Evolutionary conservation across 1,140 invertebrate genomes (phyloP).

Genomic region (Coelopa frigida): DNA sequence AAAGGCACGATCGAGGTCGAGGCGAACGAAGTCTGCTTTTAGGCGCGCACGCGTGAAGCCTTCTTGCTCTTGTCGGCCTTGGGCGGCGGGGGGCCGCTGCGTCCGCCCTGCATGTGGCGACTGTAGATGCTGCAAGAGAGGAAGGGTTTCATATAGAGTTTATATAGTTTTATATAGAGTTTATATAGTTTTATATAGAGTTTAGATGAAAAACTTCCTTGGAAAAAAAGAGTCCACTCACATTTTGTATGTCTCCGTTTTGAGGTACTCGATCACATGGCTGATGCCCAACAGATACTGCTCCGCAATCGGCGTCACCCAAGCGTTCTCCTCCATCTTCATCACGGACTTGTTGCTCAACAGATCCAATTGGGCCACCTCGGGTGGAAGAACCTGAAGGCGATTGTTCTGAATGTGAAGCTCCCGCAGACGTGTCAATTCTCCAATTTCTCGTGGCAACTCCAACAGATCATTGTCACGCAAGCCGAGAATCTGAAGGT

Average conservation of each 20-base stretch:
- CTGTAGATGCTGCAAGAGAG: slow-evolving; percentile 63
- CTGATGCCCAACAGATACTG: slow-evolving; percentile 88
- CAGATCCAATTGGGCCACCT: slow-evolving; percentile 81
- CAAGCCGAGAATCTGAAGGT: slow-evolving; percentile 90
- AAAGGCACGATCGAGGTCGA: slow-evolving; percentile 11
- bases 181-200: no score
- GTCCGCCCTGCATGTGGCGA: slow-evolving; percentile 60
- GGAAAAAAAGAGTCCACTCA: slow-evolving; percentile 45
- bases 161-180: no score
- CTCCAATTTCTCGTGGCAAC: slow-evolving; percentile 88
- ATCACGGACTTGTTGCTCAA: slow-evolving; percentile 92
- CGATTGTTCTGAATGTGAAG: slow-evolving; percentile 92
- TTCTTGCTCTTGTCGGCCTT: slow-evolving; percentile 85
- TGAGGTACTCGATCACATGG: slow-evolving; percentile 89
- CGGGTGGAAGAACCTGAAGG: slow-evolving; percentile 87
- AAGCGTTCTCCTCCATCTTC: slow-evolving; percentile 93
- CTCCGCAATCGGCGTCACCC: slow-evolving; percentile 94
- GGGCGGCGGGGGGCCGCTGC: slow-evolving; percentile 68
- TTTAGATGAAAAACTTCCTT: neutral
- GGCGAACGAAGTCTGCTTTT: slow-evolving; percentile 8
- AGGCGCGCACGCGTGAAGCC: slow-evolving; percentile 51
- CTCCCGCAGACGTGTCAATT: slow-evolving; percentile 75
- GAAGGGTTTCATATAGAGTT: slow-evolving; percentile 14
- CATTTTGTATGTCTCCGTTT: slow-evolving; percentile 92
- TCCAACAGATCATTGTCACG: slow-evolving; percentile 93